Evolutionary conservation across 2,113 vertebrate species (phyloP), one percentile per base, ranked within the genome.

Genomic region (Hystrix brachyura): DNA sequence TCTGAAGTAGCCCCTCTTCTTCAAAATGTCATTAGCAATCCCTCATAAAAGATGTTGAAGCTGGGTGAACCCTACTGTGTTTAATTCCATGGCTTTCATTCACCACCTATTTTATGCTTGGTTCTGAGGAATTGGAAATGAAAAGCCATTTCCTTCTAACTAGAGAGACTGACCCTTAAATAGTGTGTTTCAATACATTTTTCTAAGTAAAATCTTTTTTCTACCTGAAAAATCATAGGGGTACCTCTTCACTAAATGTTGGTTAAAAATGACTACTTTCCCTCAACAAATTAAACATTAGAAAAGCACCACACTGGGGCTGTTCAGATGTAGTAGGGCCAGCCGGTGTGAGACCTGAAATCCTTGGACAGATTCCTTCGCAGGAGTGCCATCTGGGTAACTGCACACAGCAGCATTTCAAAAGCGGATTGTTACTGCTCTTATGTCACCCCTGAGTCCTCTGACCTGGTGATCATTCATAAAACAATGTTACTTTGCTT

Each of bases 311-410:
- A 88, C 59, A n/a, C 46, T 62, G 94, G 74, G 83, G 62, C 53
- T 94, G 71, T 43, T 95, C 55, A 85, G 92, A 85, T 51, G 29
- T 34, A 74, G 81, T 69, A 29, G 15, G 65, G 71, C 69, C 85
- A 90, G 90, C 53, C 13, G 0, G 32, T 15, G 34, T 93, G 87
- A 64, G 85, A 90, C 1, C 12, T 80, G 84, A 94, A 93, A 93
- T 95, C 87, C 57, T 48, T 74, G 23, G 46, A 88, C 67, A 62
- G 21, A 51, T 87, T 83, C 72, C 98, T 98, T 96, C 94, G 55
- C 89, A 91, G 64, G 46, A 95, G 86, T 89, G 97, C 82, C 97
- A 97, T 95, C 95, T 98, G 97, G 95, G 85, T 95, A 98, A 96
- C 90, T 97, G 95, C 93, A 91, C 85, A 83, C 97, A 79, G 71